These are phyloP conservation scores for Hemiprocne comata DNA, from an alignment of 2,113 vertebrate genomes.

Conservation along the genomic window DNA sequence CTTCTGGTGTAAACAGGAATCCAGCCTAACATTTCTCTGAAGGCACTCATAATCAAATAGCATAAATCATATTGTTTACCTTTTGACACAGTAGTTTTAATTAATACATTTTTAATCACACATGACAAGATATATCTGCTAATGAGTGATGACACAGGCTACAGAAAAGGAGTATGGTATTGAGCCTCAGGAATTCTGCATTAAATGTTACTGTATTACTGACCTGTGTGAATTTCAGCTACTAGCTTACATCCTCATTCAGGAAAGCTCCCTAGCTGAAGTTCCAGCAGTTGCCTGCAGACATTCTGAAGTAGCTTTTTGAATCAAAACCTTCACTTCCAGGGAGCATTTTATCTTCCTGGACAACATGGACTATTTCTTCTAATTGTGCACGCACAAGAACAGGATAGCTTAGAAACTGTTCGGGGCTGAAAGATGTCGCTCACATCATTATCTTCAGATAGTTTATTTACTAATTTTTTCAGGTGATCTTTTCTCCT, in stretches of 20 bases:
- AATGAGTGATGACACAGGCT: not conserved
- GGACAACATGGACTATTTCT: not conserved
- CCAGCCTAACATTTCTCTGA: conserved; percentile 19
- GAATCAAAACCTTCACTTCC: not conserved
- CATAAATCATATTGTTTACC: conserved; percentile 65
- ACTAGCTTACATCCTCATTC: not conserved
- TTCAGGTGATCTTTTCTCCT: not conserved
- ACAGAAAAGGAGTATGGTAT: not conserved
- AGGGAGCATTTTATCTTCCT: not conserved
- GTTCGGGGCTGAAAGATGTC: not conserved
- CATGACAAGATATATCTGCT: conserved; percentile 4
- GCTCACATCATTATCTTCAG: not conserved
- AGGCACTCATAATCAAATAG: conserved; percentile 46
- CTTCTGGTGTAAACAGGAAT: conserved; percentile 38
- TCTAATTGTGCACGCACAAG: not conserved
- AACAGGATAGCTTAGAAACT: not conserved
- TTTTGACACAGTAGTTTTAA: conserved; percentile 54
- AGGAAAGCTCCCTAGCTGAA: not conserved
- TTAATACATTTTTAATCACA: conserved; percentile 67
- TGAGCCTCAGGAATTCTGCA: not conserved
- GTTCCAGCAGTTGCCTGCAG: not conserved
- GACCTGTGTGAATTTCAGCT: not conserved
- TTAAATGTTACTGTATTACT: not conserved
- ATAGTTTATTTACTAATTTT: not conserved
- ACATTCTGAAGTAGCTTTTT: not conserved